Evolutionary conservation across 2,888 invertebrate species (phyloP).

Genomic region (Parnassius orleans): DNA sequence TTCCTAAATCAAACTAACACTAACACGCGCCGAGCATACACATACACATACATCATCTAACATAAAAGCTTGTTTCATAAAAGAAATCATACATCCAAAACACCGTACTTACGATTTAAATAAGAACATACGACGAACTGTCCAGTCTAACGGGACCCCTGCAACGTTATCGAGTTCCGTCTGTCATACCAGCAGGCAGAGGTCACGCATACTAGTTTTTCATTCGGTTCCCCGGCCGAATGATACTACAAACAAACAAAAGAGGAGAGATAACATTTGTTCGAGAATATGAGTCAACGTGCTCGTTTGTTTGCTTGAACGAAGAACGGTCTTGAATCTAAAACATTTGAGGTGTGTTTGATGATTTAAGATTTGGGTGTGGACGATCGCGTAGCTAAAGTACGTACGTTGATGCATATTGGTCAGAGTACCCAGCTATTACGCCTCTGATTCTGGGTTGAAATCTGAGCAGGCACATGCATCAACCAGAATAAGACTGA

Average conservation of each 20-base stretch:
- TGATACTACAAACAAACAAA: conserved; percentile 77
- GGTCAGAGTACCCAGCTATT: no score
- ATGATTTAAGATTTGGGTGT: conserved; percentile 19
- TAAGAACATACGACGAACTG: conserved; percentile 48
- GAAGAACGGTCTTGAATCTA: conserved; percentile 21
- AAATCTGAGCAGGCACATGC: no score
- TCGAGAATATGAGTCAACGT: conserved; percentile 69
- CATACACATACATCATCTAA: conserved; percentile 16
- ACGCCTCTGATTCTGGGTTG: no score
- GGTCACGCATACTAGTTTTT: conserved; percentile 43
- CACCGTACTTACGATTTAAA: conserved; percentile 27
- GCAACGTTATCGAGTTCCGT: conserved; percentile 28
- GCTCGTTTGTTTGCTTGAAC: conserved; percentile 25
- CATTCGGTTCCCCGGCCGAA: conserved; percentile 47
- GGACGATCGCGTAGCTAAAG: no score
- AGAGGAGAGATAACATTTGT: conserved; percentile 77
- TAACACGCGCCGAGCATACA: conserved; percentile 6
- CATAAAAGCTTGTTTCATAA: conserved; percentile 25
- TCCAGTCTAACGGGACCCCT: conserved; percentile 44
- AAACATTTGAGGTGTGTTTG: conserved; percentile 27
- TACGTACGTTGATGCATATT: no score
- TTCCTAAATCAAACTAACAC: conserved; percentile 19
- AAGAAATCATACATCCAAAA: conserved; percentile 27
- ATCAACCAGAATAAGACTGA: no score
- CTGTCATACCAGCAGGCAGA: conserved; percentile 30